These are phyloP conservation scores for Anolis apletophallus DNA, from an alignment of 2,797 vertebrate genomes.

Conservation along the genomic window DNA sequence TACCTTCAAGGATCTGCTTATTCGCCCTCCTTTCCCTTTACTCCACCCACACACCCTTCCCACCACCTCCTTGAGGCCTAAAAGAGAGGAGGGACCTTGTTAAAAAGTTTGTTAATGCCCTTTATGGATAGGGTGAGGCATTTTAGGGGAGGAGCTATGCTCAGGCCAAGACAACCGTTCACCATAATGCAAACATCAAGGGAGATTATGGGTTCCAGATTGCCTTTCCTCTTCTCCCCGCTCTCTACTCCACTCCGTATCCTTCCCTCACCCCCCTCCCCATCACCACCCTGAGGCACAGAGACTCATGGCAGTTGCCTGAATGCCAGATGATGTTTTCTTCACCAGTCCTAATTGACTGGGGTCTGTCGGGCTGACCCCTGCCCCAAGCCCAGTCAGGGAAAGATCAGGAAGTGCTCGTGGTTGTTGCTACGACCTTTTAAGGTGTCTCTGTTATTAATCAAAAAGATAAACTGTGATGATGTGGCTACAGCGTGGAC, in stretches of 20 bases:
- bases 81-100: conserved; percentile 66
- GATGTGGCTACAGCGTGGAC: not conserved
- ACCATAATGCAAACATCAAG: conserved; percentile 84
- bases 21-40: conserved; percentile 59
- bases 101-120: conserved; percentile 61
- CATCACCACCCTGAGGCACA: conserved; percentile 59
- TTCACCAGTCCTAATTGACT: conserved; percentile 27
- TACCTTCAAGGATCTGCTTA: conserved; percentile 56
- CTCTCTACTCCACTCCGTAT: conserved; percentile 18
- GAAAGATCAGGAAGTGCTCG: not conserved
- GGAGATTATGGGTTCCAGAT: conserved; percentile 96
- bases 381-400: conserved; percentile 5
- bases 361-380: conserved; percentile 28
- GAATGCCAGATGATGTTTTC: conserved; percentile 35
- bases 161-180: conserved; percentile 71
- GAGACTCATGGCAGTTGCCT: conserved; percentile 65
- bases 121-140: conserved; percentile 80
- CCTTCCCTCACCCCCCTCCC: conserved; percentile 29
- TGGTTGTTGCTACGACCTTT: not conserved
- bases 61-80: conserved; percentile 52
- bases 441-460: not conserved
- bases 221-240: conserved; percentile 70
- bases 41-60: not conserved
- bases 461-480: not conserved
- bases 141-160: conserved; percentile 68